Percentiles rank a stretch among this genome's conserved stretches.
These are phyloP conservation scores for Brachyalestes nurse DNA, from an alignment of 2,797 vertebrate genomes.

Conservation along the genomic window DNA sequence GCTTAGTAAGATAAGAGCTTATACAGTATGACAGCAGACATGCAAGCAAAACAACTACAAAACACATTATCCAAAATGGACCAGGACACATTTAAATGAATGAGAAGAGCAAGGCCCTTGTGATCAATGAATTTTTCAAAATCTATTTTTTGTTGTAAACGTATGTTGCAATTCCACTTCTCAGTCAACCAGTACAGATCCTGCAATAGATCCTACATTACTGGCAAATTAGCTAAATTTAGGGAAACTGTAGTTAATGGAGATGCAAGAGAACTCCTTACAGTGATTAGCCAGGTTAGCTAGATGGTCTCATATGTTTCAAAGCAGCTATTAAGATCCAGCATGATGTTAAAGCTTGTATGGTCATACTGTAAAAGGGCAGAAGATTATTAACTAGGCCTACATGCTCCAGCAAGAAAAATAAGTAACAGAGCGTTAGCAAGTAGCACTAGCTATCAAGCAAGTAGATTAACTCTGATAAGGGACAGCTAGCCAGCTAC, in stretches of 20 bases:
- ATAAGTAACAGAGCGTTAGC: neutral
- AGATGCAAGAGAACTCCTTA: neutral
- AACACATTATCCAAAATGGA: too few relatives aligned
- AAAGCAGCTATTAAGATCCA: neutral
- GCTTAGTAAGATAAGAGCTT: too few relatives aligned
- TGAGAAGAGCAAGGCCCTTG: neutral
- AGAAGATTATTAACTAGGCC: neutral
- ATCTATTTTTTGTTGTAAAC: neutral
- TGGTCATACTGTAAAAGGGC: neutral
- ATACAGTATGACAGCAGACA: too few relatives aligned
- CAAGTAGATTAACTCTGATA: neutral
- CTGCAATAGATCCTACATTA: neutral
- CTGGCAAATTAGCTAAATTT: neutral
- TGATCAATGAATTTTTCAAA: too few relatives aligned
- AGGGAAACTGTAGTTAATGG: neutral
- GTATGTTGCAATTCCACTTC: neutral
- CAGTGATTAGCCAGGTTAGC: neutral
- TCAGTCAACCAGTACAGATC: neutral
- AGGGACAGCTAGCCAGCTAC: conserved; percentile 14
- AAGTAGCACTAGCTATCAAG: neutral
- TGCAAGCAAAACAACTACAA: too few relatives aligned
- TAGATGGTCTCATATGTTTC: conserved; percentile 9
- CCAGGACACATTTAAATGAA: too few relatives aligned
- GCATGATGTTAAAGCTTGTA: neutral
- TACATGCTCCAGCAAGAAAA: neutral